phyloP scores from a whole-genome alignment of 2,113 vertebrate genomes.

The Prinia subflava region DNA sequence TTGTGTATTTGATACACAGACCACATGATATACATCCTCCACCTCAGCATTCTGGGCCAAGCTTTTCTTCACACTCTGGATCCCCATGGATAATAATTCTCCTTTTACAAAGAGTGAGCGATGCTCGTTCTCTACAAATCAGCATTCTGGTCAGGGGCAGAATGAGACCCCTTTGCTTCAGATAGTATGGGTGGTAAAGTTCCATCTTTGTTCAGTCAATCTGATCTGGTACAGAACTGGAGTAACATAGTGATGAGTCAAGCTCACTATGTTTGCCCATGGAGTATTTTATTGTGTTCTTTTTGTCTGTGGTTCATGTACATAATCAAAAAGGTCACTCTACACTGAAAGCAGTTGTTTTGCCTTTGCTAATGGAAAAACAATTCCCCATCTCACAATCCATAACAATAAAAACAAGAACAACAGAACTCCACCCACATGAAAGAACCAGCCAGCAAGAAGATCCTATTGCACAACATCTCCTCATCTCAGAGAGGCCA shows the following conservation, averaged over 20 bases:
- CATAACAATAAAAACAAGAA: conserved; percentile 60
- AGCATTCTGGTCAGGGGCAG: not conserved
- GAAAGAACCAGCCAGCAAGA: conserved; percentile 36
- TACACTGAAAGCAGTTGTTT: conserved; percentile 62
- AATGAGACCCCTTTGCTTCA: not conserved
- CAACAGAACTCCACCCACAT: conserved; percentile 46
- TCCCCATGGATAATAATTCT: not conserved
- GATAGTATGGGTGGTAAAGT: not conserved
- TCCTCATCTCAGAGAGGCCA: not conserved
- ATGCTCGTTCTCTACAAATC: not conserved
- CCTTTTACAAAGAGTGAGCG: not conserved
- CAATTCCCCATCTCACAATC: conserved; percentile 51
- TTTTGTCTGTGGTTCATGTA: conserved; percentile 54
- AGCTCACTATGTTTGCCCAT: conserved; percentile 7
- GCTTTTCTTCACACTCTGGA: not conserved
- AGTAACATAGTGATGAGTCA: conserved; percentile 31
- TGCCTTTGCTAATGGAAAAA: conserved; percentile 58
- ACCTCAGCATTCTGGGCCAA: not conserved
- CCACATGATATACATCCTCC: not conserved
- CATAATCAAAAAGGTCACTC: conserved; percentile 57
- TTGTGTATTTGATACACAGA: not conserved
- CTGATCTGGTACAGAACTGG: not conserved
- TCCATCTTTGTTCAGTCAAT: not conserved
- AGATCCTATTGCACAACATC: conserved; percentile 27
- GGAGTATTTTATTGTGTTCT: conserved; percentile 53